phyloP scores from a whole-genome alignment of 2,888 invertebrate genomes.

The Leptinotarsa peninsularis region DNA sequence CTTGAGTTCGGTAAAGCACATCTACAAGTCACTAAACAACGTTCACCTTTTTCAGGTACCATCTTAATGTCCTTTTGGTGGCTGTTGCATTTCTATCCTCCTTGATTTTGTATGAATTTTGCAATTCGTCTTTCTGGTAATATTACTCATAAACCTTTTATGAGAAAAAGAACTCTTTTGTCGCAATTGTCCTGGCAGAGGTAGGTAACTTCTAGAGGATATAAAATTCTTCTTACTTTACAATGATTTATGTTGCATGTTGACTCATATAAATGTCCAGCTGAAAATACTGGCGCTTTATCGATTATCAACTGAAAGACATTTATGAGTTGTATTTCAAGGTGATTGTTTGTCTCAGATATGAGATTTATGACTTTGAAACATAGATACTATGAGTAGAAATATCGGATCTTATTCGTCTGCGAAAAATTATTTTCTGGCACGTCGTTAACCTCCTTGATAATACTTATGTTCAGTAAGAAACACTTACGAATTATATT shows the following conservation, averaged over 20 bases:
- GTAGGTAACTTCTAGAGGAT: not conserved
- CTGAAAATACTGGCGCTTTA: constrained; percentile 19
- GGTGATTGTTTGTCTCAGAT: constrained; percentile 14
- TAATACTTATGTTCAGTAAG: not conserved
- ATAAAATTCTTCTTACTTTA: not conserved
- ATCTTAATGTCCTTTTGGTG: not conserved
- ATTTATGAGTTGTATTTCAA: constrained; percentile 23
- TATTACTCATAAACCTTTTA: not conserved
- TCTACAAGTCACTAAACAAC: not conserved
- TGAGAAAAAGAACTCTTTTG: not conserved
- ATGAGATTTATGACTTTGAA: not conserved
- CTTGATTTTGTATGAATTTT: not conserved
- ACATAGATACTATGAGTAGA: not conserved
- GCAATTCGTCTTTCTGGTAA: not conserved
- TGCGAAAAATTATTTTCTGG: not conserved
- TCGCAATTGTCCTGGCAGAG: not conserved
- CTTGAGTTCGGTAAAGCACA: not conserved
- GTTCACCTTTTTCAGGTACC: not conserved
- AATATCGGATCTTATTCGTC: not conserved
- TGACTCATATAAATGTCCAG: constrained; percentile 3
- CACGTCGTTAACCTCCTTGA: not conserved
- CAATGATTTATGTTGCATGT: constrained; percentile 6
- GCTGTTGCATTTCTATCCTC: not conserved
- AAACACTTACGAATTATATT: too few relatives aligned
- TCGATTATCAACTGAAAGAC: constrained; percentile 27